These are phyloP conservation scores for Tenodera sinensis DNA, from an alignment of 2,888 invertebrate genomes.

Conservation along the genomic window DNA sequence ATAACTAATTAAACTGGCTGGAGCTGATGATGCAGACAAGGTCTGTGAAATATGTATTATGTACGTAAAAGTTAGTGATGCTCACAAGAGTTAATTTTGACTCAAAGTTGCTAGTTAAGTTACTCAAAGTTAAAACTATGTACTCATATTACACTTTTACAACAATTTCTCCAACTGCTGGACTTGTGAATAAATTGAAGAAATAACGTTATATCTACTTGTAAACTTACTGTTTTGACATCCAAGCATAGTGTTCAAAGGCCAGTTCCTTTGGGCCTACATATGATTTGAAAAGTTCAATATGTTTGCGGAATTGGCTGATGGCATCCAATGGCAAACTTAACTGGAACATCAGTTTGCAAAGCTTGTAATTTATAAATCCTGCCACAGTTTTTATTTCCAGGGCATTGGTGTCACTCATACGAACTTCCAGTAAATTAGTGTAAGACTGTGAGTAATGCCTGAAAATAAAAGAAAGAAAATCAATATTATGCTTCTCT, in stretches of 20 bases:
- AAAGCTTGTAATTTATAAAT: conserved; percentile 93
- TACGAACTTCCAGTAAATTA: conserved; percentile 80
- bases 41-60: too few species aligned
- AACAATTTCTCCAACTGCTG: too few species aligned
- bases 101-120: too few species aligned
- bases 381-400: conserved; percentile 95
- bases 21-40: too few species aligned
- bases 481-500: not conserved
- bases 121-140: too few species aligned
- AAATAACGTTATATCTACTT: too few species aligned
- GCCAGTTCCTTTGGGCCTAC: conserved; percentile 79
- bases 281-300: conserved; percentile 79
- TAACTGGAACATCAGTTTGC: conserved; percentile 82
- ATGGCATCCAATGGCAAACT: conserved; percentile 92
- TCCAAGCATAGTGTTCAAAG: conserved; percentile 96
- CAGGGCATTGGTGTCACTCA: conserved; percentile 84
- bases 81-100: too few species aligned
- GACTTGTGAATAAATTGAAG: too few species aligned
- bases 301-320: conserved; percentile 86
- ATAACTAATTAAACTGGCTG: too few species aligned
- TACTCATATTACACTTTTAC: too few species aligned
- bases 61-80: too few species aligned
- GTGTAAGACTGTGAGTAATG: conserved; percentile 88
- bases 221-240: conserved; percentile 87
- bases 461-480: conserved; percentile 43